Conservation (phyloP, 30 jellyfish, hydroid and myxozoan genomes). For the Nemopilema nomurai region DNA sequence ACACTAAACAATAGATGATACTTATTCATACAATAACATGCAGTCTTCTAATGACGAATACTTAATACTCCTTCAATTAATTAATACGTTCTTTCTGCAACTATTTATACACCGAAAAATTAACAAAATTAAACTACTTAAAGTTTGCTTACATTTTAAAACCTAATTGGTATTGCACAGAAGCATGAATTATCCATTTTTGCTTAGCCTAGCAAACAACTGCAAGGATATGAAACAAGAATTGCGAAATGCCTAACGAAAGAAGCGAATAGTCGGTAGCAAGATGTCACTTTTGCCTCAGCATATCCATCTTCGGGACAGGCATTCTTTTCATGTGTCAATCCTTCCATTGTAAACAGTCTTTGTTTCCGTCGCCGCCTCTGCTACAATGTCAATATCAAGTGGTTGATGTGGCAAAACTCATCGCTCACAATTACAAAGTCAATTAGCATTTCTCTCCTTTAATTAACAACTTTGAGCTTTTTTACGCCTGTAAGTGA, state of each 20-base stretch:
- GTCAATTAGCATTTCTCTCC: background rate
- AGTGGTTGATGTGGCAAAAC: background rate
- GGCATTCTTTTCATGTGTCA: conserved; percentile 6
- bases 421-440: background rate
- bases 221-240: background rate
- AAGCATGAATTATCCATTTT: too few species aligned
- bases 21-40: too few species aligned
- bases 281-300: background rate
- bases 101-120: too few species aligned
- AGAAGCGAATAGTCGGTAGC: background rate
- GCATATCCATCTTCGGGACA: conserved; percentile 14
- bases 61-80: too few species aligned
- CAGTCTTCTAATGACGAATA: too few species aligned
- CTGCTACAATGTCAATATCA: conserved; percentile 3
- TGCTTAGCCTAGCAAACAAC: too few species aligned
- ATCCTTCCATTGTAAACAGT: background rate
- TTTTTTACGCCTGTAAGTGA: background rate
- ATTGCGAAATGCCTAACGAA: background rate
- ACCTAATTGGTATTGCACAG: too few species aligned
- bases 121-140: too few species aligned
- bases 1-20: too few species aligned
- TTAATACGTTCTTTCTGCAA: too few species aligned
- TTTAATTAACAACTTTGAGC: background rate
- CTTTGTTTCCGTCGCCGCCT: background rate
- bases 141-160: too few species aligned